These are phyloP conservation scores for Thaumatotibia leucotreta DNA, from an alignment of 1,140 invertebrate genomes.

Conservation along the genomic window DNA sequence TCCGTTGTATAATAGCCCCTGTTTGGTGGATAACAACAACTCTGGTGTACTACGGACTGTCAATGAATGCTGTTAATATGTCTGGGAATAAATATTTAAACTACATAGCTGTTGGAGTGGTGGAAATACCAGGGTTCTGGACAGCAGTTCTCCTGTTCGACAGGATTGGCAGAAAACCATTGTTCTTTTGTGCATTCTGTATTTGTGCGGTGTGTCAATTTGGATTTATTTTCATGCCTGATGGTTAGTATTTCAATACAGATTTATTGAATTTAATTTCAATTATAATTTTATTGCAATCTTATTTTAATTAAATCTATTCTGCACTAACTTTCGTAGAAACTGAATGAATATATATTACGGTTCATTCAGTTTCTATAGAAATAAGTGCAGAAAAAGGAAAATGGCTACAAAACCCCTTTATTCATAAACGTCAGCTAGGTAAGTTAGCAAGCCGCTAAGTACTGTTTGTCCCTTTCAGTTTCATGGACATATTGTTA, in stretches of 20 bases:
- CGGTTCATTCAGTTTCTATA: no score
- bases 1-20: conserved; percentile 79
- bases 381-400: no score
- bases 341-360: no score
- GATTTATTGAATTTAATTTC: neutral
- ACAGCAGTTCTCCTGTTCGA: conserved; percentile 79
- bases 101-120: conserved; percentile 80
- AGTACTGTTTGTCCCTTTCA: no score
- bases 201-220: conserved; percentile 76
- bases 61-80: conserved; percentile 85
- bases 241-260: conserved; percentile 29
- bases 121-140: conserved; percentile 84
- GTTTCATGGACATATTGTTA: no score
- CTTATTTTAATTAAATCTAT: no score
- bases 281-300: no score
- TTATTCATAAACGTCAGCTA: no score
- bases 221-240: conserved; percentile 48
- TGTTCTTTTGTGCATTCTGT: conserved; percentile 76
- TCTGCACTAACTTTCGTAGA: no score
- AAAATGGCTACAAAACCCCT: no score
- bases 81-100: conserved; percentile 83
- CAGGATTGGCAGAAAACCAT: conserved; percentile 79
- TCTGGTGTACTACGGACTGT: conserved; percentile 88
- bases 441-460: no score
- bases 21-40: conserved; percentile 84